Evolutionary conservation across 2,888 invertebrate genomes (phyloP).

Genomic region (Strigamia transsilvanica): DNA sequence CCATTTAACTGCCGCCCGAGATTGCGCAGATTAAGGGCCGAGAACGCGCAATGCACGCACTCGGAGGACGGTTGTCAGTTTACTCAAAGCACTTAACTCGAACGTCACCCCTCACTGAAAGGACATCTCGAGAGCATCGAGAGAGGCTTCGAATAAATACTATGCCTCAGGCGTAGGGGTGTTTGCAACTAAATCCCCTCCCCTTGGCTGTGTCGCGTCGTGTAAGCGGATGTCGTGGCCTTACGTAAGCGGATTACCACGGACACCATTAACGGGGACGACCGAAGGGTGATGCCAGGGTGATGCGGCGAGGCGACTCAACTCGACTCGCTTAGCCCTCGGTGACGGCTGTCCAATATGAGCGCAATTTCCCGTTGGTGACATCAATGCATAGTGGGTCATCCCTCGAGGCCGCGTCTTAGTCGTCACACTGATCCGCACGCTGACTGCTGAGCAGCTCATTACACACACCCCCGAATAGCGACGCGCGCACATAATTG

Average conservation of each 20-base stretch:
- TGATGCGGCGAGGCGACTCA: not conserved
- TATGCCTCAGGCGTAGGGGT: not conserved
- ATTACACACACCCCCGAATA: slow-evolving; percentile 5
- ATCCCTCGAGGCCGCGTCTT: slow-evolving; percentile 30
- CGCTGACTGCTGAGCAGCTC: slow-evolving; percentile 29
- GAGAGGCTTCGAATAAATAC: slow-evolving; percentile 19
- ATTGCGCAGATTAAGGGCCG: slow-evolving; percentile 52
- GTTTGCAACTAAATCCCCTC: slow-evolving; percentile 12
- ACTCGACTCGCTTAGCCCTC: slow-evolving; percentile 5
- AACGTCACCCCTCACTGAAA: slow-evolving; percentile 29
- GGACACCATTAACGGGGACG: slow-evolving; percentile 51
- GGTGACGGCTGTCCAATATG: slow-evolving; percentile 41
- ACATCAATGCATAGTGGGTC: slow-evolving; percentile 24
- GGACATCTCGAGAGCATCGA: slow-evolving; percentile 16
- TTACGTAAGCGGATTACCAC: slow-evolving; percentile 50
- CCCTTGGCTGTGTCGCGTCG: slow-evolving; percentile 25
- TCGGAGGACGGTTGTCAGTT: slow-evolving; percentile 46
- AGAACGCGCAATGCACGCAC: slow-evolving; percentile 25
- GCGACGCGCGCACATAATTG: not conserved
- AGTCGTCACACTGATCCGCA: slow-evolving; percentile 38
- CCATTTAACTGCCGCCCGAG: slow-evolving; percentile 54
- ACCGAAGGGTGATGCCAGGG: not conserved
- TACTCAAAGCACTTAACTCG: slow-evolving; percentile 42
- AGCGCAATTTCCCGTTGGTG: slow-evolving; percentile 31
- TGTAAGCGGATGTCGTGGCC: slow-evolving; percentile 52